Evolutionary conservation across 2,888 invertebrate genomes (phyloP).

Genomic region (Lathronympha strigana): DNA sequence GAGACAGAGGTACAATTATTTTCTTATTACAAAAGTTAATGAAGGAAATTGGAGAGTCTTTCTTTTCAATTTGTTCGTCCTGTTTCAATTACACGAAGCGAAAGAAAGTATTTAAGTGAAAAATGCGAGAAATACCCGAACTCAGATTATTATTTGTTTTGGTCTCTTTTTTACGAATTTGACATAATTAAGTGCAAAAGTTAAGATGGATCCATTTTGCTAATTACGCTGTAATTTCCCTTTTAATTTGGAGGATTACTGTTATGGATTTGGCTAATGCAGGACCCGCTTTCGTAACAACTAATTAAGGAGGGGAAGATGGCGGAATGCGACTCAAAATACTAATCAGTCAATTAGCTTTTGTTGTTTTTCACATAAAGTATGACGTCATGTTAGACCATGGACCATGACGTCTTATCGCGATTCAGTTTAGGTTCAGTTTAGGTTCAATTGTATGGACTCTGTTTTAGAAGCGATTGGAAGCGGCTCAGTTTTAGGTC

Average conservation of each 20-base stretch:
- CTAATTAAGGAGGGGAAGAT: slow-evolving; percentile 28
- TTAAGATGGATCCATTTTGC: slow-evolving; percentile 39
- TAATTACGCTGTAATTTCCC: slow-evolving; percentile 35
- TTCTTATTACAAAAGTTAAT: slow-evolving; percentile 39
- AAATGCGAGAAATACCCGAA: slow-evolving; percentile 33
- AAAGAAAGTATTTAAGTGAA: slow-evolving; percentile 40
- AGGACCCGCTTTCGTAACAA: slow-evolving; percentile 16
- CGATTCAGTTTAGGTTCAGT: too few relatives aligned
- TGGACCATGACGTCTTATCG: too few relatives aligned
- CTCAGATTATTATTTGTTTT: slow-evolving; percentile 36
- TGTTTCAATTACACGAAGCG: slow-evolving; percentile 42
- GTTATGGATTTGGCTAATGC: slow-evolving; percentile 27
- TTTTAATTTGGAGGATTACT: slow-evolving; percentile 33
- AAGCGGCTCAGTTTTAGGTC: too few relatives aligned
- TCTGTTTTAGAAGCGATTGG: too few relatives aligned
- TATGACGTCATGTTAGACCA: too few relatives aligned
- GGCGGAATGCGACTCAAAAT: slow-evolving; percentile 9
- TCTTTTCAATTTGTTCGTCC: slow-evolving; percentile 40
- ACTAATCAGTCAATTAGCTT: slow-evolving; percentile 9
- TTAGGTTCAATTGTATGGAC: too few relatives aligned
- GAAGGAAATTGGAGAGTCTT: slow-evolving; percentile 40
- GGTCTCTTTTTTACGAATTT: slow-evolving; percentile 33
- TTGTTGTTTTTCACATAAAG: slow-evolving; percentile 14
- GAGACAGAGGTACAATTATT: slow-evolving; percentile 35
- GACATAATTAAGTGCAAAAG: slow-evolving; percentile 36